Conservation (phyloP, 2,888 invertebrate species). For the Dryobota labecula region DNA sequence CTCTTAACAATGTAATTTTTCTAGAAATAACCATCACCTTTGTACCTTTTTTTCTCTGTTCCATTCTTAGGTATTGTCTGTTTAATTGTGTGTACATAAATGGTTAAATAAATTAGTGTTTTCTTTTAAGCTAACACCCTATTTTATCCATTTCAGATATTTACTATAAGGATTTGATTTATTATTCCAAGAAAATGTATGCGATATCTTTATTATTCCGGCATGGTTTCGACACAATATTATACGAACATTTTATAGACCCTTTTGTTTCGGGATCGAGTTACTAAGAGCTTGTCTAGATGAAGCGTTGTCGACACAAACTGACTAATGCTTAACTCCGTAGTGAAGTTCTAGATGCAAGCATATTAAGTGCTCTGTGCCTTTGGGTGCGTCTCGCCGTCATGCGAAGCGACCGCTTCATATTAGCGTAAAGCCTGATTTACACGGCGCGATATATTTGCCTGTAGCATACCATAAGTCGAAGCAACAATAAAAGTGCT, state of each 20-base stretch:
- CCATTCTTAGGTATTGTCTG: no score
- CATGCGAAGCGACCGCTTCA: neutral
- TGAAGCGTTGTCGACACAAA: constrained; percentile 12
- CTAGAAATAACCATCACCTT: no score
- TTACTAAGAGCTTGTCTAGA: constrained; percentile 52
- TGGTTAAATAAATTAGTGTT: no score
- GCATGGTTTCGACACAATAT: constrained; percentile 37
- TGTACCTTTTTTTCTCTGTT: no score
- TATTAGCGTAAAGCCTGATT: neutral
- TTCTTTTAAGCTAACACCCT: neutral
- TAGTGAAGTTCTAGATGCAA: neutral
- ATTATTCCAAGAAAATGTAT: constrained; percentile 25
- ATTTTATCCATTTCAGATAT: constrained; percentile 6
- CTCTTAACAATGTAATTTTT: no score
- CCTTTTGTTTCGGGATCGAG: constrained; percentile 39
- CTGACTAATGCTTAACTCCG: neutral
- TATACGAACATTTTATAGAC: constrained; percentile 42
- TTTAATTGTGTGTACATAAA: no score
- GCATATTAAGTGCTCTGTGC: neutral
- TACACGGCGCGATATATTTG: neutral
- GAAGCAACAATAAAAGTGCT: no score
- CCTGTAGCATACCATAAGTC: neutral
- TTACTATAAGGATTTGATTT: constrained; percentile 11
- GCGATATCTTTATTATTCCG: constrained; percentile 46
- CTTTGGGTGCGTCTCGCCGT: neutral